Evolutionary conservation across 2,113 vertebrate species (phyloP).

Genomic region (Felis catus): F.catus_Fca126_mat1.0 CM031416.1:74567501-74568000

Average conservation of each 20-base stretch:
- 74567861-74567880: conserved; percentile 89
- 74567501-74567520: background rate
- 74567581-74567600: background rate
- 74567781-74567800: background rate
- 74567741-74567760: background rate
- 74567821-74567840: conserved; percentile 90
- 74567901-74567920: background rate
- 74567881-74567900: conserved; percentile 90
- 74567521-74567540: background rate
- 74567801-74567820: conserved; percentile 44
- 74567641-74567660: background rate
- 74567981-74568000: background rate
- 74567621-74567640: background rate
- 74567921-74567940: background rate
- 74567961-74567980: background rate
- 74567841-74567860: conserved; percentile 91
- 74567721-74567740: background rate
- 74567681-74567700: background rate
- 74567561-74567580: background rate
- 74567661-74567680: background rate
- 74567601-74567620: background rate
- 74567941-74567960: background rate
- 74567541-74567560: background rate
- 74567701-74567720: background rate
- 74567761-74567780: background rate